These are phyloP conservation scores for Zaprionus lachaisei DNA, from an alignment of 1,140 invertebrate genomes.

Conservation along the genomic window DNA sequence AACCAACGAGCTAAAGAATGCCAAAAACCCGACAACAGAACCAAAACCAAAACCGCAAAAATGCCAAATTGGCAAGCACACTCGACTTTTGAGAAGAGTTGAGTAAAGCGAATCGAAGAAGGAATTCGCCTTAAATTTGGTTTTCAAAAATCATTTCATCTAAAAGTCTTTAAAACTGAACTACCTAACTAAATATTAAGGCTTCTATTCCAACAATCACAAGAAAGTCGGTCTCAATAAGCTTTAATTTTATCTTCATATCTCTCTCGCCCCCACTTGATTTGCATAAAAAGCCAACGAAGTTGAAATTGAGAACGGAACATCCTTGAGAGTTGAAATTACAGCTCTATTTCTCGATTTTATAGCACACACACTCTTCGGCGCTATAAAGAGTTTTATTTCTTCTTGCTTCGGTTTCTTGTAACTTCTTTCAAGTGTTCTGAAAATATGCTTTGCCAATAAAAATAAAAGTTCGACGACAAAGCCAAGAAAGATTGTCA, in stretches of 20 bases:
- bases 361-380: constrained; percentile 1
- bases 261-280: background rate
- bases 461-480: background rate
- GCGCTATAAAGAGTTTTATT: constrained; percentile 7
- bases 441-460: background rate
- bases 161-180: background rate
- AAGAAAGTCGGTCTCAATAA: background rate
- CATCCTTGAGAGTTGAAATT: constrained; percentile 3
- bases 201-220: background rate
- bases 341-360: background rate
- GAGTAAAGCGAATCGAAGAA: background rate
- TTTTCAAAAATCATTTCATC: background rate
- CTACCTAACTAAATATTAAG: background rate
- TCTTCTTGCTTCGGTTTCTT: background rate
- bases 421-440: background rate
- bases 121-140: background rate
- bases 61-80: background rate
- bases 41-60: constrained; percentile 7
- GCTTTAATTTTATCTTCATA: constrained; percentile 1
- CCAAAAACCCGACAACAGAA: constrained; percentile 3
- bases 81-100: background rate
- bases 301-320: constrained; percentile 3
- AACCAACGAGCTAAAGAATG: constrained; percentile 10
- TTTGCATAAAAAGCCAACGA: background rate
- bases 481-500: too few species aligned